These are phyloP conservation scores for Xiphorhynchus elegans DNA, from an alignment of 2,113 vertebrate genomes.

Conservation along the genomic window DNA sequence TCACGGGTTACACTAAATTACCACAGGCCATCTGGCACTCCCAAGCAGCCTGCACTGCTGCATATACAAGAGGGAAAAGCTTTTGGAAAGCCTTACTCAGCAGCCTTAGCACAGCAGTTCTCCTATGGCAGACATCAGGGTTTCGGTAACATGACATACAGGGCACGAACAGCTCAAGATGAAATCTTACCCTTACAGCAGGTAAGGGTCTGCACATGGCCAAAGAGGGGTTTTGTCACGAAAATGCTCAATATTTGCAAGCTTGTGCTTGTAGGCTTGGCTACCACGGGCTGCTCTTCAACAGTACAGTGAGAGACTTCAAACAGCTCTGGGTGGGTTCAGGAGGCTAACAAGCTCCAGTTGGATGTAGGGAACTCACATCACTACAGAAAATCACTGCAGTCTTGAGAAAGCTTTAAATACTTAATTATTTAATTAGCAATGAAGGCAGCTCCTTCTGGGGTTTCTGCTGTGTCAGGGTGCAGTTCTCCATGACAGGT, in stretches of 20 bases:
- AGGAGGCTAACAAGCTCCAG: neutral
- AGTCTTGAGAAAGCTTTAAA: neutral
- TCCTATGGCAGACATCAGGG: neutral
- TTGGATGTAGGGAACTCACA: neutral
- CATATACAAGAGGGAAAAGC: neutral
- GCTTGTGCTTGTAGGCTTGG: neutral
- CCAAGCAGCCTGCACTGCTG: neutral
- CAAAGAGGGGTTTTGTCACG: neutral
- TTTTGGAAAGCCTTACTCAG: neutral
- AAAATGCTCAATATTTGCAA: neutral
- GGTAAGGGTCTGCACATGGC: neutral
- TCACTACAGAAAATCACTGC: neutral
- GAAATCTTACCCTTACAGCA: neutral
- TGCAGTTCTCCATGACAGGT: neutral
- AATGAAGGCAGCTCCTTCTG: neutral
- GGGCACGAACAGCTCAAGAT: neutral
- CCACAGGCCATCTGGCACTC: neutral
- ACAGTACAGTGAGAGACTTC: neutral
- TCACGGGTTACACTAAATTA: neutral
- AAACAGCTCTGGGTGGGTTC: neutral
- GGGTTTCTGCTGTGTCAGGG: constrained; percentile 5
- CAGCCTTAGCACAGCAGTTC: neutral
- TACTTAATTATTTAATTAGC: constrained; percentile 8
- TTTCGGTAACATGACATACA: neutral
- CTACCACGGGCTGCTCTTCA: neutral